These are phyloP conservation scores for Platycheirus albimanus DNA, from an alignment of 2,888 invertebrate species.

Conservation along the genomic window DNA sequence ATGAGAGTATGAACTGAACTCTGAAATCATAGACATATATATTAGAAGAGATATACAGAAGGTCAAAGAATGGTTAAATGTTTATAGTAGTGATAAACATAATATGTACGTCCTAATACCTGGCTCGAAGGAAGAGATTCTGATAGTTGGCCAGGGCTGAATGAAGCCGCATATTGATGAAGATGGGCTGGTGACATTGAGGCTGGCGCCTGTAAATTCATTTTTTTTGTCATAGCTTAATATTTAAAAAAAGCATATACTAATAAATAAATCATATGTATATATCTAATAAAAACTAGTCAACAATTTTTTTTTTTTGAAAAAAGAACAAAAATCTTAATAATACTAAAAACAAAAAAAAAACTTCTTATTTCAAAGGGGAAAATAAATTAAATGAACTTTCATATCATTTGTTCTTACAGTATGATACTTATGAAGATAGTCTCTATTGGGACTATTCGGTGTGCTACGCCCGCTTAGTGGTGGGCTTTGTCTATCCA, in stretches of 20 bases:
- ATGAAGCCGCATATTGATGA: constrained; percentile 88
- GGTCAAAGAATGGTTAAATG: constrained; percentile 56
- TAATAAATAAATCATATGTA: constrained; percentile 42
- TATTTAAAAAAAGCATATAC: constrained; percentile 1
- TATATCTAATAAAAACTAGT: too few species aligned
- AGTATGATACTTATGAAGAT: constrained; percentile 97
- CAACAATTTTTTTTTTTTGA: too few species aligned
- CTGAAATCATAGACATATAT: constrained; percentile 45
- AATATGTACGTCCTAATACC: constrained; percentile 85
- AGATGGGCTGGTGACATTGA: constrained; percentile 95
- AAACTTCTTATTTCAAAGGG: constrained; percentile 29
- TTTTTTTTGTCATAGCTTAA: constrained; percentile 25
- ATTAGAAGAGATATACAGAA: constrained; percentile 38
- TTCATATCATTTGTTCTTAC: constrained; percentile 88
- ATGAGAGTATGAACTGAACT: constrained; percentile 39
- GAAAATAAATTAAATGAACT: not conserved
- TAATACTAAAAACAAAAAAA: constrained; percentile 28
- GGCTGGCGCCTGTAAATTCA: constrained; percentile 90
- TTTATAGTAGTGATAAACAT: constrained; percentile 60
- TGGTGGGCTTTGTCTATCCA: constrained; percentile 90
- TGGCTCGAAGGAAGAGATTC: constrained; percentile 92
- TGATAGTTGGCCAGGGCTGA: constrained; percentile 86
- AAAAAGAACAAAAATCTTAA: constrained; percentile 15
- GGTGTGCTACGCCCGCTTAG: constrained; percentile 95
- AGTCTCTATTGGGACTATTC: constrained; percentile 91